Conservation (phyloP, 2,113 vertebrate species). For the Brachirus orientalis region DNA sequence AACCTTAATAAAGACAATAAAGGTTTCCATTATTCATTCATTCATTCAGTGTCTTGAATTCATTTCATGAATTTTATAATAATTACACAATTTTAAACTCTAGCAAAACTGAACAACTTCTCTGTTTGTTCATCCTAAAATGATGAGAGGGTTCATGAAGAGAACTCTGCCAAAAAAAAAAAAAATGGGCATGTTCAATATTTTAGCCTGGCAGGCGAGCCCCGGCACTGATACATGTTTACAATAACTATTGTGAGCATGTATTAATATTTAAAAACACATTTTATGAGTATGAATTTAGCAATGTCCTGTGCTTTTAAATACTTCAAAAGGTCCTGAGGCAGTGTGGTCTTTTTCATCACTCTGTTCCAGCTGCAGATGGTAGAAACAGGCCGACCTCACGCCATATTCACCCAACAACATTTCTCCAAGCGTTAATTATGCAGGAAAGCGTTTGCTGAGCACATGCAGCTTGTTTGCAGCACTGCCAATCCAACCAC, state of each 20-base stretch:
- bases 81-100: background rate
- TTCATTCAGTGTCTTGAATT: background rate
- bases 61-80: constrained; percentile 12
- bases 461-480: constrained; percentile 38
- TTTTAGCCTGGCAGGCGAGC: constrained; percentile 32
- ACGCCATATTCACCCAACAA: constrained; percentile 19
- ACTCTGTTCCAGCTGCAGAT: constrained; percentile 38
- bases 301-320: constrained; percentile 18
- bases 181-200: constrained; percentile 22
- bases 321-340: constrained; percentile 28
- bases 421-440: constrained; percentile 54
- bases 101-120: background rate
- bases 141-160: constrained; percentile 7
- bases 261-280: constrained; percentile 55
- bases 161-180: constrained; percentile 30
- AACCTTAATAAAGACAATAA: too few species aligned
- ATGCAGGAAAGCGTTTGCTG: constrained; percentile 44
- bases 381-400: constrained; percentile 48
- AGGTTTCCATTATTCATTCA: background rate
- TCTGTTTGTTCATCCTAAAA: constrained; percentile 4
- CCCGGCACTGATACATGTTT: constrained; percentile 26
- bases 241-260: constrained; percentile 15
- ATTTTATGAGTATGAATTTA: constrained; percentile 32
- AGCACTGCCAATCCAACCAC: background rate
- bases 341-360: constrained; percentile 9